Conservation (phyloP, 2,888 invertebrate genomes). For the Lithodes maja region DNA sequence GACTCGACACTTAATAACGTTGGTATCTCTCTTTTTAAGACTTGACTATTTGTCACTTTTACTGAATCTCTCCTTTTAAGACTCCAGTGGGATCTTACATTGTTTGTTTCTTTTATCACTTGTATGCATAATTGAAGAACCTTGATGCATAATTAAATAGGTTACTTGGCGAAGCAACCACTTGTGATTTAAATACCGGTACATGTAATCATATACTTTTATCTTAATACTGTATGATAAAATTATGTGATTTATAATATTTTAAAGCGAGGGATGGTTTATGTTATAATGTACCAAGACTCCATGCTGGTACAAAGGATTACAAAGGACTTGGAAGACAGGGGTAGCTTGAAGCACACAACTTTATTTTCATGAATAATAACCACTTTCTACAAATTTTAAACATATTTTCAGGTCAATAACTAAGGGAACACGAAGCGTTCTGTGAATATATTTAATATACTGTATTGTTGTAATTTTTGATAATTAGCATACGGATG, state of each 20-base stretch:
- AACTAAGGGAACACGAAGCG: conserved; percentile 47
- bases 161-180: too few relatives aligned
- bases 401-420: conserved; percentile 53
- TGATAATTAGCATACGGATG: conserved; percentile 51
- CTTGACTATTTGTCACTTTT: too few relatives aligned
- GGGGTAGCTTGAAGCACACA: conserved; percentile 46
- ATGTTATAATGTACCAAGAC: neutral
- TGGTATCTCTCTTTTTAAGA: too few relatives aligned
- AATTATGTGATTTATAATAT: neutral
- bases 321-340: conserved; percentile 19
- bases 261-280: neutral
- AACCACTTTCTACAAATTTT: conserved; percentile 40
- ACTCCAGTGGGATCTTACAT: too few relatives aligned
- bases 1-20: too few relatives aligned
- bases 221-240: neutral
- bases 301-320: neutral
- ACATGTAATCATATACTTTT: too few relatives aligned
- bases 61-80: too few relatives aligned
- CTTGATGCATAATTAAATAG: too few relatives aligned
- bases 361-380: conserved; percentile 31
- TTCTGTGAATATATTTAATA: conserved; percentile 49
- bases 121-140: too few relatives aligned
- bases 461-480: conserved; percentile 47
- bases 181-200: too few relatives aligned
- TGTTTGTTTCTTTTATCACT: too few relatives aligned